Base-by-base conservation (phyloP, 2,797 vertebrate genomes). In the Coracias cyanogaster region DNA sequence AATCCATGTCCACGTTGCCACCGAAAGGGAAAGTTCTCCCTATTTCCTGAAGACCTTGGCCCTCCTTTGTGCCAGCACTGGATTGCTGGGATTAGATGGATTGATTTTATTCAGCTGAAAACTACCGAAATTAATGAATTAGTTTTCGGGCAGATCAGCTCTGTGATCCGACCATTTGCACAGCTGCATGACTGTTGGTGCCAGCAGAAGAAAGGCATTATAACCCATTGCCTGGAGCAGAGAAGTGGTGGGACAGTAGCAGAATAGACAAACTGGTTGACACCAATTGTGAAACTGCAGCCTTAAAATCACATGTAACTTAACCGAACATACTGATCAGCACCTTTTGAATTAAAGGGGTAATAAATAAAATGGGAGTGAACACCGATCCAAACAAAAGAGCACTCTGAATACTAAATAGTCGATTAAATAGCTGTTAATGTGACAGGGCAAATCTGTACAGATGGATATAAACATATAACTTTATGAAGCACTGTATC, bases 41-140 rank as follows among this genome's bases (percentile, higher is more conserved):
- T 43, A 31, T 65, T 91, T 95, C 82, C 72, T 91, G 71, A 91
- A 86, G 46, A 28, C 41, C 52, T 65, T 81, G 76, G 61, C 33
- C 69, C n/a, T 90, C 61, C 65, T 91, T 93, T 88, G 58, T 84
- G 77, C 69, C 76, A 86, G 54, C 16, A 90, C 69, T 65, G 66
- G 80, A 80, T 83, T 96, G 83, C 60, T 92, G 60, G 84, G 77
- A 94, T 97, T 90, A 83, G 65, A 93, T 79, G 69, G 87, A 93
- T 76, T 91, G 85, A 90, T 41, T 88, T 69, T 74, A 69, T 49
- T 94, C 95, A 86, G 65, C 46, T 79, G 90, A 94, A 93, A 95
- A 90, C 76, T 61, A 90, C 45, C 82, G 93, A 96, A 94, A 95
- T 91, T 94, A 92, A 95, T 94, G 89, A 79, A 91, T 88, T 91